Conservation (phyloP, 2,888 invertebrate species). For the Diarsia mendica region DNA sequence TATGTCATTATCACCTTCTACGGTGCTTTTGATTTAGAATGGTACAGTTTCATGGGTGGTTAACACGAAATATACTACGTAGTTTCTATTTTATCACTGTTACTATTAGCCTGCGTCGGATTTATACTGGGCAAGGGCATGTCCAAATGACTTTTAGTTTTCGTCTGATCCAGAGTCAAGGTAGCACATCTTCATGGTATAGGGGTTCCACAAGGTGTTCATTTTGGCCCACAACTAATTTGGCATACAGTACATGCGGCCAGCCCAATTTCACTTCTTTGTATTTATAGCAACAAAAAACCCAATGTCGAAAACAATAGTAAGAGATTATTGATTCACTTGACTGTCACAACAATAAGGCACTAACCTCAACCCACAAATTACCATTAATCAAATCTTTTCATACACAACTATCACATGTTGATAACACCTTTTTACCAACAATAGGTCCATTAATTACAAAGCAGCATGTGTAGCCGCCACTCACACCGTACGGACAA, state of each 20-base stretch:
- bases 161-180: too few relatives aligned
- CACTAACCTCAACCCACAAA: constrained; percentile 2
- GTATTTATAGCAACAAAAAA: neutral
- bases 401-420: constrained; percentile 47
- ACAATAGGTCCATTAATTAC: constrained; percentile 64
- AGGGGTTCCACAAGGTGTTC: neutral
- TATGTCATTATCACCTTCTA: constrained; percentile 22
- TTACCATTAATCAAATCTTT: constrained; percentile 55
- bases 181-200: too few relatives aligned
- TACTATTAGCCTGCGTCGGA: neutral
- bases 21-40: neutral
- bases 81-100: neutral
- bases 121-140: neutral
- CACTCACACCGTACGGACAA: constrained; percentile 72
- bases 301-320: neutral
- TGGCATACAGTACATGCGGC: neutral
- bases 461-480: constrained; percentile 55
- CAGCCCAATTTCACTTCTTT: neutral
- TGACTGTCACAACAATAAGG: constrained; percentile 16
- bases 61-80: neutral
- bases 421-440: constrained; percentile 59
- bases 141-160: neutral
- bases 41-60: neutral
- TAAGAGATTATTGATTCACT: constrained; percentile 16
- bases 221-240: neutral